Conservation (phyloP, 1,140 invertebrate genomes). For the Anthonomus grandis region DNA sequence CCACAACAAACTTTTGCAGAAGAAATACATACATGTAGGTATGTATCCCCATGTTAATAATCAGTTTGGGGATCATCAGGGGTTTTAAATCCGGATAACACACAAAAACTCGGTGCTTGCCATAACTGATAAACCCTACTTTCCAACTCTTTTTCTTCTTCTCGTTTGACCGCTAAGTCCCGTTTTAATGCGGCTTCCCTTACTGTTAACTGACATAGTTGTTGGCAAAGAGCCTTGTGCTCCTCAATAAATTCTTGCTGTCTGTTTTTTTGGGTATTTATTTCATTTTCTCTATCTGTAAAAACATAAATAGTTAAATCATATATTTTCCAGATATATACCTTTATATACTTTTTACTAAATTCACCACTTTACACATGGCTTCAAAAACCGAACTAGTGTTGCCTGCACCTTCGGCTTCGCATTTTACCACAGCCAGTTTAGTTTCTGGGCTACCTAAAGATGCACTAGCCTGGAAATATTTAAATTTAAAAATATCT, state of each 20-base stretch:
- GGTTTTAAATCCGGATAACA: slow-evolving; percentile 37
- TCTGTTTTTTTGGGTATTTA: slow-evolving; percentile 36
- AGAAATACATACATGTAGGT: too few relatives aligned
- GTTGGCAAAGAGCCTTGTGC: slow-evolving; percentile 38
- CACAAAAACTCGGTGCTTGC: slow-evolving; percentile 46
- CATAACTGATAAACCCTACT: slow-evolving; percentile 40
- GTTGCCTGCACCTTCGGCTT: too few relatives aligned
- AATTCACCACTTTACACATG: slow-evolving; percentile 41
- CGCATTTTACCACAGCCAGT: too few relatives aligned
- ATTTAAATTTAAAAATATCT: too few relatives aligned
- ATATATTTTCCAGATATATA: background rate
- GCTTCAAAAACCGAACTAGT: slow-evolving; percentile 36
- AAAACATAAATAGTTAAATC: slow-evolving; percentile 20
- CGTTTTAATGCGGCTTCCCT: slow-evolving; percentile 39
- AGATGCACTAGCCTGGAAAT: too few relatives aligned
- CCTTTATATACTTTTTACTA: slow-evolving; percentile 39
- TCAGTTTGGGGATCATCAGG: too few relatives aligned
- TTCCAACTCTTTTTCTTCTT: slow-evolving; percentile 42
- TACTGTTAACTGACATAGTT: slow-evolving; percentile 40
- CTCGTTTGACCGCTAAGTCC: slow-evolving; percentile 36
- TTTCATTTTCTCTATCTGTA: slow-evolving; percentile 45
- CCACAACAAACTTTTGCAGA: too few relatives aligned
- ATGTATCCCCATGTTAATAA: too few relatives aligned
- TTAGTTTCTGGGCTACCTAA: too few relatives aligned
- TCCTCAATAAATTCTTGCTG: slow-evolving; percentile 36